Evolutionary conservation across 2,113 vertebrate genomes (phyloP).

Genomic region (Ceyx cyanopectus): DNA sequence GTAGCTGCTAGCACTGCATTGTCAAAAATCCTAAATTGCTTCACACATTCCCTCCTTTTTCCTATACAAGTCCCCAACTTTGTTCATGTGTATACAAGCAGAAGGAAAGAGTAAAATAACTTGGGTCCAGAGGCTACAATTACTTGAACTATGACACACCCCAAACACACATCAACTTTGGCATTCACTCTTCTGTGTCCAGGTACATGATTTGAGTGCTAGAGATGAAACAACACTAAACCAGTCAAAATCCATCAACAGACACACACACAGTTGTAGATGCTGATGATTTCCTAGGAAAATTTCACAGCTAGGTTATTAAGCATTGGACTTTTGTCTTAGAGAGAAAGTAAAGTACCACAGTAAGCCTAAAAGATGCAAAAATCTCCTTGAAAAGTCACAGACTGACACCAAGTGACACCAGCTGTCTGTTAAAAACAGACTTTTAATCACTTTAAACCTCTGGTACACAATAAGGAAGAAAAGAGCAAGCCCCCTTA

Average conservation of each 20-base stretch:
- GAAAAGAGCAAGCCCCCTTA: background rate
- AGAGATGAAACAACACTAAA: background rate
- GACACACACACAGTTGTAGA: background rate
- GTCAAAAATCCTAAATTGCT: background rate
- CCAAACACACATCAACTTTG: background rate
- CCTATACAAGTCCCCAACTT: rapidly evolving
- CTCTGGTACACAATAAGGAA: background rate
- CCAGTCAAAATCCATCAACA: background rate
- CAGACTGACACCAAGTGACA: background rate
- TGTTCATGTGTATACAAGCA: rapidly evolving
- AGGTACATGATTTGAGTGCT: background rate
- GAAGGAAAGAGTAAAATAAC: background rate
- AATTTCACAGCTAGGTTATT: background rate
- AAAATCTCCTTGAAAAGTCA: background rate
- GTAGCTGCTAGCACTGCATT: background rate
- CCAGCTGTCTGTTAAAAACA: background rate
- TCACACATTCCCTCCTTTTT: background rate
- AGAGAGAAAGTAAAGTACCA: background rate
- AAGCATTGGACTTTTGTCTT: background rate
- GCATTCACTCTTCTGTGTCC: background rate
- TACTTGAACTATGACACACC: background rate
- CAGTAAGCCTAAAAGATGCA: background rate
- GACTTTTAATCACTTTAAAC: background rate
- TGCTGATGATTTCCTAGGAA: background rate
- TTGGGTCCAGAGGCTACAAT: background rate